A percentile compares a stretch with the other conserved stretches of the same genome.
Conservation (phyloP, 1,140 invertebrate genomes). For the Thaumetopoea pityocampa region DNA sequence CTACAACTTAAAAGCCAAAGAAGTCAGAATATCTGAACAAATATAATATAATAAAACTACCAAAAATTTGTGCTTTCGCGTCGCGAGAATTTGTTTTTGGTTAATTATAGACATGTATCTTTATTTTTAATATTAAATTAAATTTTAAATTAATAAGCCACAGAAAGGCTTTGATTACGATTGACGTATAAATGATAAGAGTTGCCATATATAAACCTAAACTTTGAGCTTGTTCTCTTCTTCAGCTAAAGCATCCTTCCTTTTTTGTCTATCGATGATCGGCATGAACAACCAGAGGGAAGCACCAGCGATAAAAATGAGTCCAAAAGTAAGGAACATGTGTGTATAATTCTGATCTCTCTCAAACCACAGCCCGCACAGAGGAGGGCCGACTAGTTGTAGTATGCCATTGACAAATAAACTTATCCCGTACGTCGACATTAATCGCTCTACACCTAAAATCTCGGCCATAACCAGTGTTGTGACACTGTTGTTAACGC, state of each 20-base stretch:
- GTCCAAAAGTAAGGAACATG: conserved; percentile 84
- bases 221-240: conserved; percentile 5
- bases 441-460: conserved; percentile 86
- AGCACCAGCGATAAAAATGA: conserved; percentile 83
- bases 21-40: no score
- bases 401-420: conserved; percentile 89
- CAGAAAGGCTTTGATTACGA: no score
- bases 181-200: no score
- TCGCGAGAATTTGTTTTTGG: no score
- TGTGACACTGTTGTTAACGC: conserved; percentile 89
- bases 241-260: conserved; percentile 33
- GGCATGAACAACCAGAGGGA: conserved; percentile 86
- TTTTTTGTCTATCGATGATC: conserved; percentile 77
- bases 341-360: conserved; percentile 79
- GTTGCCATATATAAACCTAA: no score
- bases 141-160: no score
- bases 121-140: no score
- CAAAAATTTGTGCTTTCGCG: no score
- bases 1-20: no score
- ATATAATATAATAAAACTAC: no score
- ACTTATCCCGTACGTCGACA: conserved; percentile 90
- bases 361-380: conserved; percentile 84
- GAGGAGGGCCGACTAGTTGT: conserved; percentile 86
- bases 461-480: conserved; percentile 91
- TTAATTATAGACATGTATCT: no score